Evolutionary conservation across 2,888 invertebrate genomes (phyloP).

Genomic region (Nephrotoma appendiculata): DNA sequence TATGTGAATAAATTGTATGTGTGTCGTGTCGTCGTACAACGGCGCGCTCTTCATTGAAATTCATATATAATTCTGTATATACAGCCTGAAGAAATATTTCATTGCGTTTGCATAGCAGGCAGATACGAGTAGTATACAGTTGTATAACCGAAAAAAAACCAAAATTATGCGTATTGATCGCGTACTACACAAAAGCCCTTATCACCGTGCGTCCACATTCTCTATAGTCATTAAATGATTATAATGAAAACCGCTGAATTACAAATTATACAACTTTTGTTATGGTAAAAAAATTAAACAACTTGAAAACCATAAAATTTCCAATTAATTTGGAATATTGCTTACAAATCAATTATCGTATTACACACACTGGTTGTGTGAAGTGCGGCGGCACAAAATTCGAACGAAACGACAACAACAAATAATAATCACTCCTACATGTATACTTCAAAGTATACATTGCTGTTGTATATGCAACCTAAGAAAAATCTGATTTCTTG

Average conservation of each 20-base stretch:
- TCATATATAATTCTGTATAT: background rate
- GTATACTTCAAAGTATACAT: background rate
- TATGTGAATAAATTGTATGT: background rate
- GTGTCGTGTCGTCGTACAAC: background rate
- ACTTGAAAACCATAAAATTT: background rate
- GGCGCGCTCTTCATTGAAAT: background rate
- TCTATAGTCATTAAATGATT: too few species aligned
- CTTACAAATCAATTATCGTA: background rate
- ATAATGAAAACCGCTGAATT: too few species aligned
- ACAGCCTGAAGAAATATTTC: background rate
- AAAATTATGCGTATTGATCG: background rate
- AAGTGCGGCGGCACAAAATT: background rate
- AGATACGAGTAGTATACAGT: background rate
- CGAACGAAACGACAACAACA: background rate
- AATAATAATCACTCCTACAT: background rate
- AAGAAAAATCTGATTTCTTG: background rate
- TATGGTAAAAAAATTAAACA: background rate
- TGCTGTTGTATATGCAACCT: background rate
- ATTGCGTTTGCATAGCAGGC: background rate
- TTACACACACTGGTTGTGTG: background rate
- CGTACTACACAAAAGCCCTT: background rate
- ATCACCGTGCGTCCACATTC: background rate
- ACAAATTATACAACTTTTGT: background rate
- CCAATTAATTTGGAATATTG: background rate
- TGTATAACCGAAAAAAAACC: background rate